phyloP scores from a whole-genome alignment of 1,140 invertebrate genomes.

The Drosophila insularis region DNA sequence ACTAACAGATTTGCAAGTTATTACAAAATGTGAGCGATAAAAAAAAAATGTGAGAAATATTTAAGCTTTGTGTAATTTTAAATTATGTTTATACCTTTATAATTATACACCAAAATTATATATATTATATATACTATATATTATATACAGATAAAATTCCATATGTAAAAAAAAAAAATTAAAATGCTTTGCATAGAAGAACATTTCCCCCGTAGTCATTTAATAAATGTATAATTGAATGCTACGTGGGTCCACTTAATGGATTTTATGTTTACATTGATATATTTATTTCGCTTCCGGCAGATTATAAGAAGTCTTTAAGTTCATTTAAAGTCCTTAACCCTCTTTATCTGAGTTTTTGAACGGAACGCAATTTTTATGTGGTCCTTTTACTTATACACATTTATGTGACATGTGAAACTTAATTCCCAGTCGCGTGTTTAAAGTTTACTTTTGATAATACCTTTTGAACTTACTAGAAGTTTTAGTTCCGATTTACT shows the following conservation, averaged over 20 bases:
- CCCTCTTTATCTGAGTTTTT: too few species aligned
- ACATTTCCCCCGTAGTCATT: constrained; percentile 28
- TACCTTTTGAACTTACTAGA: too few species aligned
- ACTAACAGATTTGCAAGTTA: constrained; percentile 76
- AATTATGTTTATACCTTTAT: constrained; percentile 77
- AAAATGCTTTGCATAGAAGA: constrained; percentile 74
- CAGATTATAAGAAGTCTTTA: not conserved
- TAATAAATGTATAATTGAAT: constrained; percentile 20
- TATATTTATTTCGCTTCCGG: not conserved
- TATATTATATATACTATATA: constrained; percentile 58
- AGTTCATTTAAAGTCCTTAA: too few species aligned
- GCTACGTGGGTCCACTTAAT: constrained; percentile 12
- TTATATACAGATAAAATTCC: constrained; percentile 63
- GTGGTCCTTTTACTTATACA: too few species aligned
- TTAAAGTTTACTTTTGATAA: too few species aligned
- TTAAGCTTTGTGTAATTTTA: constrained; percentile 78
- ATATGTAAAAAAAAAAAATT: constrained; percentile 75
- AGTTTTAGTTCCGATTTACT: too few species aligned
- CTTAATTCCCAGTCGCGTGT: too few species aligned
- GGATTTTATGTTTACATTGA: not conserved
- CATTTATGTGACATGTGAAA: too few species aligned
- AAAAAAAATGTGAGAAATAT: constrained; percentile 72
- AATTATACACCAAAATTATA: constrained; percentile 80
- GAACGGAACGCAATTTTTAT: too few species aligned
- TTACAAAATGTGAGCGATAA: constrained; percentile 63